phyloP scores from a whole-genome alignment of 2,113 vertebrate species.

The Hemibagrus wyckioides region DNA sequence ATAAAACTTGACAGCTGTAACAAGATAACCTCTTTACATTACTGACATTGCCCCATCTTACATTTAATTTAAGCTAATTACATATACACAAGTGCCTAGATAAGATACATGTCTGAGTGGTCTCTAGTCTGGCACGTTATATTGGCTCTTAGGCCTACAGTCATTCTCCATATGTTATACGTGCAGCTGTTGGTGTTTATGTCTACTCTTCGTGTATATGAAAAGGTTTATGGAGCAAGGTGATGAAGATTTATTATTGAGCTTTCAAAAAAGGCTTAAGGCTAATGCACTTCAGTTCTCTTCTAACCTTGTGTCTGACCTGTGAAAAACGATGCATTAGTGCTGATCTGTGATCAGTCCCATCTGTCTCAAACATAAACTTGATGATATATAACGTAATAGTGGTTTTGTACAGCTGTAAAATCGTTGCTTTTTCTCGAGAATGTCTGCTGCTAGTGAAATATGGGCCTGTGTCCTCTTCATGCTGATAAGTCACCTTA shows the following conservation, averaged over 20 bases:
- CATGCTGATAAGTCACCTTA: conserved; percentile 33
- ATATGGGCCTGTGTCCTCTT: conserved; percentile 24
- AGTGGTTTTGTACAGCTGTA: conserved; percentile 20
- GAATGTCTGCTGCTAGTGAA: conserved; percentile 24
- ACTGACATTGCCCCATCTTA: not conserved
- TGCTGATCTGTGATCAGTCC: conserved; percentile 30
- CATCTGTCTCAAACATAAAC: conserved; percentile 6
- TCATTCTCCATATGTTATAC: not conserved
- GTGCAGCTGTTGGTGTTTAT: conserved; percentile 11
- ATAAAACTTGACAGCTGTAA: conserved; percentile 26
- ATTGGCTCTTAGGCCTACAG: not conserved
- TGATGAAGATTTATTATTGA: conserved; percentile 22
- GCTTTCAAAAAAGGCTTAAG: conserved; percentile 10
- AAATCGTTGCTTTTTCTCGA: conserved; percentile 13
- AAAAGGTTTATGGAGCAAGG: not conserved
- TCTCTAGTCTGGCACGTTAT: conserved; percentile 17
- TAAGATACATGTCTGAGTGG: not conserved
- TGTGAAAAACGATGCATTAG: not conserved
- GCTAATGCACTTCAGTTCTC: not conserved
- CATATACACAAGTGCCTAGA: not conserved
- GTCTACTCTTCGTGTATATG: not conserved
- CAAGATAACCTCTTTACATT: conserved; percentile 8
- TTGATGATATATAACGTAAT: not conserved
- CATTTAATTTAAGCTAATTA: conserved; percentile 9
- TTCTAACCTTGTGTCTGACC: not conserved